Percentiles rank a stretch among this genome's conserved stretches.
Conservation (phyloP, 1,140 invertebrate genomes). For the Campodea augens region DNA sequence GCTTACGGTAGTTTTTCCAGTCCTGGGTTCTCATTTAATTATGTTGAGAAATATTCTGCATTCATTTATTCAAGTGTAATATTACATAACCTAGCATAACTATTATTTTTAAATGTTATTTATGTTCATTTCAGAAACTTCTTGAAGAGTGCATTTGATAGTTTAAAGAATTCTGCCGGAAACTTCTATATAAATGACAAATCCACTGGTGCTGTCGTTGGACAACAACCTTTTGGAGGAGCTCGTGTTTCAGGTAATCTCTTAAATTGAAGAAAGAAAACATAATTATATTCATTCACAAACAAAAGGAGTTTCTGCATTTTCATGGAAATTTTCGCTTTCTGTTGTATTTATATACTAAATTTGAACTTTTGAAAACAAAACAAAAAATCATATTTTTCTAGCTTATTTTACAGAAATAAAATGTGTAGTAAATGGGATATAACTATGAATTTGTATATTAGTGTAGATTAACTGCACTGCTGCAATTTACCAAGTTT, state of each 20-base stretch:
- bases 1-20: too few relatives aligned
- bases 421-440: too few relatives aligned
- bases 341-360: background rate
- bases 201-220: constrained; percentile 94
- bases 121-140: too few relatives aligned
- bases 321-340: background rate
- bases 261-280: constrained; percentile 4
- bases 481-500: too few relatives aligned
- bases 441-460: too few relatives aligned
- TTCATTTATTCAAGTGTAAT: too few relatives aligned
- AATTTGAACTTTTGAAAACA: background rate
- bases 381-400: background rate
- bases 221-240: constrained; percentile 97
- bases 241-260: constrained; percentile 64
- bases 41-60: too few relatives aligned
- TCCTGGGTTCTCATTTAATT: too few relatives aligned
- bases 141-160: constrained; percentile 48
- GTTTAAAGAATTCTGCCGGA: constrained; percentile 68
- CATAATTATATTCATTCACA: background rate
- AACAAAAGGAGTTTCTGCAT: background rate
- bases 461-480: too few relatives aligned
- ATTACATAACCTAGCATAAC: too few relatives aligned
- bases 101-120: too few relatives aligned
- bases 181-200: constrained; percentile 99
- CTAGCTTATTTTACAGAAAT: too few relatives aligned